phyloP scores from a whole-genome alignment of 2,113 vertebrate genomes.

The Toxostoma redivivum region DNA sequence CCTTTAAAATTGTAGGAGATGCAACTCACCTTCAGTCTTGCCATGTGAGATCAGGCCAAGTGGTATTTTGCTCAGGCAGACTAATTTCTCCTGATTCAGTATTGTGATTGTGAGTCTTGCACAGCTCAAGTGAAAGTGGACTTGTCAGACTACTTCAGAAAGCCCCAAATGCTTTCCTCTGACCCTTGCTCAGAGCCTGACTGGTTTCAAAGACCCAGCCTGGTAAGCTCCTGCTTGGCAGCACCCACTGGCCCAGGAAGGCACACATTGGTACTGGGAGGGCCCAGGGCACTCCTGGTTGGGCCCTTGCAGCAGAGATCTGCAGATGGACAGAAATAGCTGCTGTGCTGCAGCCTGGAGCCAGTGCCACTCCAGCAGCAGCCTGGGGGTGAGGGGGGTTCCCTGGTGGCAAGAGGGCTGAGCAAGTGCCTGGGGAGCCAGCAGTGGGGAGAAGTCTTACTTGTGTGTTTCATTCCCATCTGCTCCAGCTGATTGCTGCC shows the following conservation, averaged over 20 bases:
- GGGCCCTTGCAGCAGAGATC: not conserved
- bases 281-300: accelerated
- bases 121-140: not conserved
- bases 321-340: not conserved
- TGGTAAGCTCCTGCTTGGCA: not conserved
- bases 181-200: not conserved
- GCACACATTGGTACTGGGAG: accelerated
- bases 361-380: not conserved
- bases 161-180: not conserved
- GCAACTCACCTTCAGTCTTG: not conserved
- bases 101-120: not conserved
- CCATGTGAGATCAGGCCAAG: not conserved
- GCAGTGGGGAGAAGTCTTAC: accelerated
- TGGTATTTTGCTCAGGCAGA: not conserved
- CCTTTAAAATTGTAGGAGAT: not conserved
- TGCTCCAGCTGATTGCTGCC: not conserved
- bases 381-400: accelerated
- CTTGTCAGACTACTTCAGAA: not conserved
- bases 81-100: not conserved
- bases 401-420: accelerated
- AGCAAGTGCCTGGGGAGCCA: not conserved
- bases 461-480: not conserved
- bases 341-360: not conserved
- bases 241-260: accelerated
- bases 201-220: not conserved